A percentile compares a stretch with the other conserved stretches of the same genome.
These are phyloP conservation scores for Eurystomus gularis DNA, from an alignment of 2,113 vertebrate genomes.

Conservation along the genomic window DNA sequence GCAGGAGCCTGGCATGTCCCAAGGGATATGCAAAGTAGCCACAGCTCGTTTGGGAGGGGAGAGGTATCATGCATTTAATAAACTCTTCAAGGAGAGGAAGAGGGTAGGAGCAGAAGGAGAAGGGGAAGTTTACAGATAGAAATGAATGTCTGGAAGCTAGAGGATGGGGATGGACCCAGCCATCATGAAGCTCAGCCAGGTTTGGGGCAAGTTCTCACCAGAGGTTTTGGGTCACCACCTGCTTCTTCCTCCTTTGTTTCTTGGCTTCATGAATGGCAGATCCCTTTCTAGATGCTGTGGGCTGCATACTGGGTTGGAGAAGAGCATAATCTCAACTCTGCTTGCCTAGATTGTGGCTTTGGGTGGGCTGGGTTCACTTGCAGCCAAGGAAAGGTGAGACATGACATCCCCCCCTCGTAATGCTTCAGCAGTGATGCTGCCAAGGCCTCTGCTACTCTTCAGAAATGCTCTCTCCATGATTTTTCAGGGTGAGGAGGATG, in stretches of 20 bases:
- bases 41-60: neutral
- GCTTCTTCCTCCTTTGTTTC: neutral
- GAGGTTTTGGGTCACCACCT: neutral
- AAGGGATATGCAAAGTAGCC: neutral
- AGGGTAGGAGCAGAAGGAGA: fast-evolving
- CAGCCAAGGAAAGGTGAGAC: neutral
- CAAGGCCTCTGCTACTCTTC: neutral
- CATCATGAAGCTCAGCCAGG: neutral
- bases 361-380: neutral
- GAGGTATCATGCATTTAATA: neutral
- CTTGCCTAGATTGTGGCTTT: neutral
- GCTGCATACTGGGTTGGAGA: neutral
- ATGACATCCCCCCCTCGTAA: neutral
- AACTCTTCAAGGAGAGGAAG: neutral
- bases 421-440: neutral
- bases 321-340: neutral
- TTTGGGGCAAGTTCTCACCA: neutral
- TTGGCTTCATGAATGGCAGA: neutral
- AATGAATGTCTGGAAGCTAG: neutral
- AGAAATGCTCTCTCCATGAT: neutral
- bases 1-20: neutral
- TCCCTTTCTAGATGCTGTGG: neutral
- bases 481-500: neutral
- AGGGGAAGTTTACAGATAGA: neutral
- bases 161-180: neutral